Evolutionary conservation across 1,140 invertebrate genomes (phyloP).

Genomic region (Sweltsa coloradensis): DNA sequence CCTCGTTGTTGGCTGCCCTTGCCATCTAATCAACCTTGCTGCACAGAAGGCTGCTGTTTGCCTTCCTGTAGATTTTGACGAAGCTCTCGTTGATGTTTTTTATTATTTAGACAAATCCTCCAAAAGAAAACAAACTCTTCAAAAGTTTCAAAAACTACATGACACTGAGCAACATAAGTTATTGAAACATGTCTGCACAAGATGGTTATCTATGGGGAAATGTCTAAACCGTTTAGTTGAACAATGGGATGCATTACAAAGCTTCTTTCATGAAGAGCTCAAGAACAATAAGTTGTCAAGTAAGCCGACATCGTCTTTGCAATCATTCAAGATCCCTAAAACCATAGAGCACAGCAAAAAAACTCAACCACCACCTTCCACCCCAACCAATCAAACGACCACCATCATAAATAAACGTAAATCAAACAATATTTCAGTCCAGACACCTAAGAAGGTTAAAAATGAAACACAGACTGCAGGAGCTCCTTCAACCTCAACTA

Average conservation of each 20-base stretch:
- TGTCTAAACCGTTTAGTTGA: background rate
- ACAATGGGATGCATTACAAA: constrained; percentile 1
- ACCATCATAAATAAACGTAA: too few species aligned
- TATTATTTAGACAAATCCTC: constrained; percentile 1
- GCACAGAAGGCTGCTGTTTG: constrained; percentile 2
- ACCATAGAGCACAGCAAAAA: too few species aligned
- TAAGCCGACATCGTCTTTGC: constrained; percentile 1
- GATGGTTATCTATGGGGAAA: background rate
- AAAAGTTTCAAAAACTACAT: background rate
- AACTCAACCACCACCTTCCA: too few species aligned
- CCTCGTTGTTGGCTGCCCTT: background rate
- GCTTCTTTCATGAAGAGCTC: background rate
- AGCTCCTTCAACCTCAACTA: too few species aligned
- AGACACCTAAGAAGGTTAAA: too few species aligned
- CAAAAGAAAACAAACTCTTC: constrained; percentile 1
- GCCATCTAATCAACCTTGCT: constrained; percentile 1
- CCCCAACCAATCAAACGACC: too few species aligned
- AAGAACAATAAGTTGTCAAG: background rate
- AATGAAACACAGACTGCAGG: too few species aligned
- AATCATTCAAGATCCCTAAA: constrained; percentile 1
- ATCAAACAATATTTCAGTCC: too few species aligned
- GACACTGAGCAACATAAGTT: background rate
- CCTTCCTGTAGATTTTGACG: background rate
- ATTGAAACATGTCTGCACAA: background rate
- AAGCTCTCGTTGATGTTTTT: background rate